Evolutionary conservation across 2,113 vertebrate genomes (phyloP).

Genomic region (Odobenus rosmarus): DNA sequence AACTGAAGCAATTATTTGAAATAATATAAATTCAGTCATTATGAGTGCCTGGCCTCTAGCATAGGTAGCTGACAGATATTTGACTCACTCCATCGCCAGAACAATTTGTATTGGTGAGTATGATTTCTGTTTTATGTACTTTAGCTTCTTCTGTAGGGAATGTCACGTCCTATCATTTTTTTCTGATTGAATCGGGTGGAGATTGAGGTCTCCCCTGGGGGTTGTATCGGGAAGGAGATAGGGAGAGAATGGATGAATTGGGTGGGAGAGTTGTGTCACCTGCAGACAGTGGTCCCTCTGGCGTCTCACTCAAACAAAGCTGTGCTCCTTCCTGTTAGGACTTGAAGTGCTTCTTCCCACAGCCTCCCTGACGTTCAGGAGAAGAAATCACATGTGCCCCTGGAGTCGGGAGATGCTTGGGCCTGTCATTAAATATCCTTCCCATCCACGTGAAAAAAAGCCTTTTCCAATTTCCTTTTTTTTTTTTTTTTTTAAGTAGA

Average conservation of each 20-base stretch:
- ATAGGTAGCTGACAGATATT: rapidly evolving
- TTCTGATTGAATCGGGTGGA: too few relatives aligned
- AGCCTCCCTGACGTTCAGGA: background rate
- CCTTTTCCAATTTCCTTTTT: background rate
- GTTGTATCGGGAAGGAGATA: too few relatives aligned
- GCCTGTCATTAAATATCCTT: rapidly evolving
- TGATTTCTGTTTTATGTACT: background rate
- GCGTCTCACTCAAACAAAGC: background rate
- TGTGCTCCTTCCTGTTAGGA: background rate
- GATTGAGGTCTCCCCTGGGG: background rate
- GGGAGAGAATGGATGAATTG: rapidly evolving
- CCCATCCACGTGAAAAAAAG: background rate
- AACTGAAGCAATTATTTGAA: background rate
- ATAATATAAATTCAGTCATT: too few relatives aligned
- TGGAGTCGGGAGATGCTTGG: rapidly evolving
- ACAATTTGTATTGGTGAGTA: too few relatives aligned
- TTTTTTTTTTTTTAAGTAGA: background rate
- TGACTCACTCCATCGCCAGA: too few relatives aligned
- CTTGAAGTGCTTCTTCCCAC: background rate
- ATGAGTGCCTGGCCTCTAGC: rapidly evolving
- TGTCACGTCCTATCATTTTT: background rate
- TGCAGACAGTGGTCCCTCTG: background rate
- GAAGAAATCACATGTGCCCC: rapidly evolving
- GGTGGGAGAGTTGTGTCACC: background rate
- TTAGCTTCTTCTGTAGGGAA: too few relatives aligned